phyloP scores from a whole-genome alignment of 2,113 vertebrate genomes.

The Salvelinus sp. region DNA sequence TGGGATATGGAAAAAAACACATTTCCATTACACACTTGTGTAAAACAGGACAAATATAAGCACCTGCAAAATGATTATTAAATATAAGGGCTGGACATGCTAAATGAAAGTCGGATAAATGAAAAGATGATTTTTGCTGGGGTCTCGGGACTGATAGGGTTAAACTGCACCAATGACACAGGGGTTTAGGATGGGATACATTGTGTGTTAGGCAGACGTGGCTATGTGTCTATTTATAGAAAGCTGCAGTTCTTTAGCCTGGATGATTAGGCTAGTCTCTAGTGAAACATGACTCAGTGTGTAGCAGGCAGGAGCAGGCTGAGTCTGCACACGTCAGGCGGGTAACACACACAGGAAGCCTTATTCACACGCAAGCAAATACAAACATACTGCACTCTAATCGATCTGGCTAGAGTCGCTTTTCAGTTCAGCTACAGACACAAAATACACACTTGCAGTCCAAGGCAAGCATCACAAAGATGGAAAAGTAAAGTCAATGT shows the following conservation, averaged over 20 bases:
- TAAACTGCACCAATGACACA: background rate
- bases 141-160: too few relatives aligned
- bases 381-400: background rate
- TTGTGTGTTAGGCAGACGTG: background rate
- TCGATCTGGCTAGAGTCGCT: background rate
- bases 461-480: background rate
- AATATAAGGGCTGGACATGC: too few relatives aligned
- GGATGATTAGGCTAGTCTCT: slow-evolving; percentile 1
- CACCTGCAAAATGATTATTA: too few relatives aligned
- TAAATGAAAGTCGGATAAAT: too few relatives aligned
- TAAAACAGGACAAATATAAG: too few relatives aligned
- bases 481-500: background rate
- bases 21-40: too few relatives aligned
- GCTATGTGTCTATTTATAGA: background rate
- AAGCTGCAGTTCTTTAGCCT: background rate
- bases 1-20: too few relatives aligned
- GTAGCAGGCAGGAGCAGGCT: background rate
- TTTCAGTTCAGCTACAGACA: background rate
- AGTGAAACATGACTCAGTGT: slow-evolving; percentile 17
- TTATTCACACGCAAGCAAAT: background rate
- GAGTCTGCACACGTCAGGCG: too few relatives aligned
- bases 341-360: background rate
- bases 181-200: background rate
- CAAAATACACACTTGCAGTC: background rate
- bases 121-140: too few relatives aligned